These are phyloP conservation scores for Drosophila meridionalis DNA, from an alignment of 2,888 invertebrate genomes.

Conservation along the genomic window DNA sequence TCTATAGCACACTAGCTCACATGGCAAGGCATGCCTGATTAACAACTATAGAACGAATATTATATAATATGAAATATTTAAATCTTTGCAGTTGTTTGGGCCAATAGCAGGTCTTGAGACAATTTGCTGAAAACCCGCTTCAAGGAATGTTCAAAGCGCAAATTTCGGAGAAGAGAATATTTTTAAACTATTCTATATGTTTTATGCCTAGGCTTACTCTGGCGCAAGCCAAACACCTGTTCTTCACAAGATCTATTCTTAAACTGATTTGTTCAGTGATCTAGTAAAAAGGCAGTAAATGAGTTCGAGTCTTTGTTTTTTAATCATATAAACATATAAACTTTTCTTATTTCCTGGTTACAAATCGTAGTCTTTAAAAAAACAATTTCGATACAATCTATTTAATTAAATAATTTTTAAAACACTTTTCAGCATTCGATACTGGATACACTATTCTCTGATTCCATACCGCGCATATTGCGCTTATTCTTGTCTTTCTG, in stretches of 20 bases:
- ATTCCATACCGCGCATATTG: background rate
- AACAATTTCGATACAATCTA: background rate
- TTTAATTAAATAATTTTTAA: background rate
- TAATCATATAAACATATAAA: background rate
- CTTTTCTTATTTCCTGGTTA: background rate
- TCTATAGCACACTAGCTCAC: background rate
- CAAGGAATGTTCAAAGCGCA: no score
- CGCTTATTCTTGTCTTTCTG: accelerated
- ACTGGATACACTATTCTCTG: background rate
- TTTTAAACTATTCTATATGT: background rate
- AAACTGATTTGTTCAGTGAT: background rate
- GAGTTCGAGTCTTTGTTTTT: background rate
- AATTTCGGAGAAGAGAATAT: background rate
- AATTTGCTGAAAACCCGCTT: no score
- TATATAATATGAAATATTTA: background rate
- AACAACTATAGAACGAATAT: background rate
- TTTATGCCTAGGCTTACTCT: background rate
- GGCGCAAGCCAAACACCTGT: background rate
- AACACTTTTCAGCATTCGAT: background rate
- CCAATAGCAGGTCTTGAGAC: no score
- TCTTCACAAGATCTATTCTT: background rate
- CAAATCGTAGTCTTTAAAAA: background rate
- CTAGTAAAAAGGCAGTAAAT: background rate
- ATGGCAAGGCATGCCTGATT: background rate
- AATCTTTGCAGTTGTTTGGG: background rate